Evolutionary conservation across 2,888 invertebrate genomes (phyloP).

Genomic region (Allacma fusca): DNA sequence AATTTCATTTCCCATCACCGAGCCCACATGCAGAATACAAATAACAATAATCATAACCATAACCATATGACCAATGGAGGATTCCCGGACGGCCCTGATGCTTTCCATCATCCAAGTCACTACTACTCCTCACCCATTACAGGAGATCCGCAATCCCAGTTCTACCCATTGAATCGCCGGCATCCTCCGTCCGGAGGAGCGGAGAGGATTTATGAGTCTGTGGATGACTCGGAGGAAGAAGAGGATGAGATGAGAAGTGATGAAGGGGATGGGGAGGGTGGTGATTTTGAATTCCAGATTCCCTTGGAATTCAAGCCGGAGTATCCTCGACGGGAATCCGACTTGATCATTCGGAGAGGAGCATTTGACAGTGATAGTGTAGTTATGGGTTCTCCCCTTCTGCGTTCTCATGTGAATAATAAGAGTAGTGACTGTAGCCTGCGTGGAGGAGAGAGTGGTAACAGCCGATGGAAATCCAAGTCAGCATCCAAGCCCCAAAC

Average conservation of each 20-base stretch:
- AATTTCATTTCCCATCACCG: slow-evolving; percentile 22
- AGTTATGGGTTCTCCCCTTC: slow-evolving; percentile 3
- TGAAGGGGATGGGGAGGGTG: slow-evolving; percentile 53
- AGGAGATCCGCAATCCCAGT: not conserved
- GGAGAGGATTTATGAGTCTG: slow-evolving; percentile 60
- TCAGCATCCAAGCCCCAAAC: not conserved
- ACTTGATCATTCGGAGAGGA: slow-evolving; percentile 6
- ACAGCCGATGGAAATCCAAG: slow-evolving; percentile 18
- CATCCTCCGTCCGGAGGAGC: slow-evolving; percentile 14
- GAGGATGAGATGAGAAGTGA: slow-evolving; percentile 46
- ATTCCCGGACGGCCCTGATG: not conserved
- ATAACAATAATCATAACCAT: slow-evolving; percentile 37
- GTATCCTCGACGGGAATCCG: slow-evolving; percentile 13
- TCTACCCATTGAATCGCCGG: not conserved
- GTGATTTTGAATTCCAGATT: slow-evolving; percentile 45
- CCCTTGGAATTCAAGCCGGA: not conserved
- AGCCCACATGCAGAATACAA: slow-evolving; percentile 25
- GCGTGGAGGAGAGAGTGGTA: not conserved
- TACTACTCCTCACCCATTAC: slow-evolving; percentile 54
- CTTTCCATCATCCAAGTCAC: slow-evolving; percentile 47
- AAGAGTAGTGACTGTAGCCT: slow-evolving; percentile 20
- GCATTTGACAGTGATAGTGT: slow-evolving; percentile 27
- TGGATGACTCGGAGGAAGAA: slow-evolving; percentile 56
- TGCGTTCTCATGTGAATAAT: slow-evolving; percentile 23
- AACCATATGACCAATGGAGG: slow-evolving; percentile 5